A percentile compares a stretch with the other conserved stretches of the same genome.
Conservation (phyloP, 2,797 vertebrate species). For the Neosalanx taihuensis region DNA sequence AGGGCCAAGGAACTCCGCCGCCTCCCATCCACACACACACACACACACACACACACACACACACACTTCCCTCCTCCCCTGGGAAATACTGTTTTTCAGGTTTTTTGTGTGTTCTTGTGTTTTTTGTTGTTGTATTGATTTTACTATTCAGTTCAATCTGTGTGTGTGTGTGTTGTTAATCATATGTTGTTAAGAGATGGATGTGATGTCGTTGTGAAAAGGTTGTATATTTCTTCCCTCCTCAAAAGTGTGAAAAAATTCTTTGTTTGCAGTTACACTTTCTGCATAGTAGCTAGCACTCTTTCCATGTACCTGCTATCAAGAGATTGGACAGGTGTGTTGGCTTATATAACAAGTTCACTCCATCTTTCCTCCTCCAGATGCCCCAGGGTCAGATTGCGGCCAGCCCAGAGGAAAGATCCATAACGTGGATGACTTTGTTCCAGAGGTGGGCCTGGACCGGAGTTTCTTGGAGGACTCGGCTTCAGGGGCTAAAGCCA, state of each 20-base stretch:
- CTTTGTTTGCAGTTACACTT: neutral
- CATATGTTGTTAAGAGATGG: no score
- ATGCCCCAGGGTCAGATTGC: conserved; percentile 25
- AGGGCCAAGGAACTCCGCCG: neutral
- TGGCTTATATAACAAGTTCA: neutral
- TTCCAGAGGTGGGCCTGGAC: conserved; percentile 76
- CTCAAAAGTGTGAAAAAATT: neutral
- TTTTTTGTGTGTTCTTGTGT: no score
- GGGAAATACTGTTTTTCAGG: no score
- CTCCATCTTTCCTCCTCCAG: conserved; percentile 21
- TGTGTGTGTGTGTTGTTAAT: no score
- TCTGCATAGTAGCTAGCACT: neutral
- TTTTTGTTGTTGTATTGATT: no score
- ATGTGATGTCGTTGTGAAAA: neutral
- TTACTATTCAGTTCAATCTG: no score
- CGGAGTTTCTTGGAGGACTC: conserved; percentile 77
- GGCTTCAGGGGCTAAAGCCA: conserved; percentile 34
- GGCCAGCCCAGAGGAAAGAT: conserved; percentile 53
- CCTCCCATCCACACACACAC: neutral
- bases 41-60: no score
- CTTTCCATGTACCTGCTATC: neutral
- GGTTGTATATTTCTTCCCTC: neutral
- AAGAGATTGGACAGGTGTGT: neutral
- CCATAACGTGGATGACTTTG: conserved; percentile 77
- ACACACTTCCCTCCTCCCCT: no score